Evolutionary conservation across 2,888 invertebrate genomes (phyloP), one percentile per base, ranked within the genome.

Genomic region (Chrysina gloriosa): DNA sequence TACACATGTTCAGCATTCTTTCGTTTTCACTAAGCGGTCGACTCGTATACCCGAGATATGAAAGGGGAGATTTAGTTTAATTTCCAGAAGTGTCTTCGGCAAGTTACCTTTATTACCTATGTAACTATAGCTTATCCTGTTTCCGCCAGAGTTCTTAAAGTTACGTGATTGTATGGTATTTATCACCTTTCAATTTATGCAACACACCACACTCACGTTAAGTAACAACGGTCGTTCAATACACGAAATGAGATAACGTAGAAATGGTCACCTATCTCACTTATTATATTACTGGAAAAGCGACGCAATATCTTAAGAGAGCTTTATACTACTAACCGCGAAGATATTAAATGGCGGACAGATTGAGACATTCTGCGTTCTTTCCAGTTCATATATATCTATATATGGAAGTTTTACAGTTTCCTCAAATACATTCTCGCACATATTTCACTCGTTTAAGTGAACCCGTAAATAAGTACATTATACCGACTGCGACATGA

Each of bases 401-500:
- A 6, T 45, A 45, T 45, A 45, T 21, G 45, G 45, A 19, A 9
- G 6, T 45, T 19, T n/a, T 45, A 45, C 45, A 16, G 45, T 45
- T 45, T 21, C 45, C 21, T 2, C 45, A 45, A 45, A 45, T 45
- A 21, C 45, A 45, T 45, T 45, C 45, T 9, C 5, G 21, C 6
- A 16, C 16, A 45, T 45, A 45, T 45, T 45, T 45, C 19, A 45
- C 19, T 21, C 45, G 21, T 21, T 45, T 45, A 45, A 45, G 19
- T 45, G 45, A 21, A 45, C 21, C 16, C 45, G 21, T 45, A 45
- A 45, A 45, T 45, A 19, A 45, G 21, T 45, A 45, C 45, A 45
- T 21, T 45, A 16, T 45, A 45, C 45, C 19, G 19, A 19, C 19
- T 7, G 45, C 7, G 45, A 21, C 45, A 21, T 45, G 21, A 45